Evolutionary conservation across 2,888 invertebrate genomes (phyloP).

Genomic region (Dioctria rufipes): DNA sequence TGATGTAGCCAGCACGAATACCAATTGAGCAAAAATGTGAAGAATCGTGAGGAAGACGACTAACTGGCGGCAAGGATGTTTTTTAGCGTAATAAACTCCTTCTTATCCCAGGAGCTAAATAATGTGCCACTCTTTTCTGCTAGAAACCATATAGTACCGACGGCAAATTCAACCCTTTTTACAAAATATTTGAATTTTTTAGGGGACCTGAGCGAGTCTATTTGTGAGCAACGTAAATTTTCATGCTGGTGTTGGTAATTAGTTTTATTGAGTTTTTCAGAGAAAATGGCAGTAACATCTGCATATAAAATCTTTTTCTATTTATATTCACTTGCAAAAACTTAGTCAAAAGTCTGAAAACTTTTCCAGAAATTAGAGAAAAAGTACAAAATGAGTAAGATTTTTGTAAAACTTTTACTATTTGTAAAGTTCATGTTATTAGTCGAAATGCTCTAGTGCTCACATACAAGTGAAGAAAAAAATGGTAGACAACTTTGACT

Average conservation of each 20-base stretch:
- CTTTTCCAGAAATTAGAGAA: too few relatives aligned
- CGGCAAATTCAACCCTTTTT: background rate
- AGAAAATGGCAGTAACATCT: too few relatives aligned
- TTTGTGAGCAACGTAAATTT: conserved; percentile 24
- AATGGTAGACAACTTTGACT: too few relatives aligned
- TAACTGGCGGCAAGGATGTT: conserved; percentile 23
- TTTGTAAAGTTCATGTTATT: too few relatives aligned
- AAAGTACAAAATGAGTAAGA: too few relatives aligned
- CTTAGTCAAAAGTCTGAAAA: too few relatives aligned
- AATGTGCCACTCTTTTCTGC: background rate
- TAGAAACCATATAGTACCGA: background rate
- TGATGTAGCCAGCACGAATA: conserved; percentile 39
- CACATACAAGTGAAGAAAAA: too few relatives aligned
- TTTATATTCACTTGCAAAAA: too few relatives aligned
- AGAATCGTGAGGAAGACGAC: conserved; percentile 5
- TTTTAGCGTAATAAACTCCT: conserved; percentile 45
- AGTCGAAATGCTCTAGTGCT: too few relatives aligned
- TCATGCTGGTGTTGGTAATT: conserved; percentile 1
- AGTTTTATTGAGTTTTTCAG: conserved; percentile 26
- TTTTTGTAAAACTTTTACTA: too few relatives aligned
- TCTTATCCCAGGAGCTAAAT: conserved; percentile 11
- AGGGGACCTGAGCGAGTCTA: background rate
- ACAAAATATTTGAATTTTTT: conserved; percentile 25
- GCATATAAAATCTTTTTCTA: too few relatives aligned
- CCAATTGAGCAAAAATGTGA: conserved; percentile 48